Evolutionary conservation across 2,797 vertebrate genomes (phyloP).

Genomic region (Xenops minutus): DNA sequence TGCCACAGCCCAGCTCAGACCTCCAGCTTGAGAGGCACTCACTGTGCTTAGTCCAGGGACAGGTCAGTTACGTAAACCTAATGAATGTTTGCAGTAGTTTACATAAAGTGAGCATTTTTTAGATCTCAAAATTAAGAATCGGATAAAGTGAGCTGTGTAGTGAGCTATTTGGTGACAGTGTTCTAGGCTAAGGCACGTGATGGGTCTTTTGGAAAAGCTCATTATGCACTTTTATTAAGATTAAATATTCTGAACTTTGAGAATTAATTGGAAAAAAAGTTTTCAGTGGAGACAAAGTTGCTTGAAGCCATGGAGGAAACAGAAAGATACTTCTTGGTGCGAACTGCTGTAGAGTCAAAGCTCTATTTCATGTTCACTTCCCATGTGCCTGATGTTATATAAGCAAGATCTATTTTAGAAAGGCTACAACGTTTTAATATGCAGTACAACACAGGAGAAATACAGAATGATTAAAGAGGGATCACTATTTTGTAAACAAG

Average conservation of each 20-base stretch:
- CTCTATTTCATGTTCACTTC: not conserved
- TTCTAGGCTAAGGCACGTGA: not conserved
- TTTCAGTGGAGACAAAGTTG: not conserved
- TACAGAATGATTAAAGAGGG: not conserved
- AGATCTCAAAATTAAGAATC: not conserved
- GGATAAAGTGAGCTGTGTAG: not conserved
- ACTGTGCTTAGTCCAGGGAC: not conserved
- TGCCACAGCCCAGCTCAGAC: not conserved
- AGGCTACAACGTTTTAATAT: not conserved
- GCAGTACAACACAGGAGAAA: not conserved
- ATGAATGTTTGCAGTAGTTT: not conserved
- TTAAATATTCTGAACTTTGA: not conserved
- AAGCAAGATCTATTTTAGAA: constrained; percentile 21
- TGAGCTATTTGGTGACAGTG: not conserved
- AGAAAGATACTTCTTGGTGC: not conserved
- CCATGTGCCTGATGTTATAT: not conserved
- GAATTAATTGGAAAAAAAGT: not conserved
- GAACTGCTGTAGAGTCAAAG: not conserved
- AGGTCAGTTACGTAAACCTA: not conserved
- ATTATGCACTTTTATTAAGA: not conserved
- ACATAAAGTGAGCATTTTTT: not conserved
- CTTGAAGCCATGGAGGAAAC: not conserved
- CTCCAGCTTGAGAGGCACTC: not conserved
- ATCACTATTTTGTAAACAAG: constrained; percentile 47
- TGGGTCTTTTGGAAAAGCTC: not conserved